phyloP scores from a whole-genome alignment of 2,888 invertebrate genomes.

The Drosophila neutralis region DNA sequence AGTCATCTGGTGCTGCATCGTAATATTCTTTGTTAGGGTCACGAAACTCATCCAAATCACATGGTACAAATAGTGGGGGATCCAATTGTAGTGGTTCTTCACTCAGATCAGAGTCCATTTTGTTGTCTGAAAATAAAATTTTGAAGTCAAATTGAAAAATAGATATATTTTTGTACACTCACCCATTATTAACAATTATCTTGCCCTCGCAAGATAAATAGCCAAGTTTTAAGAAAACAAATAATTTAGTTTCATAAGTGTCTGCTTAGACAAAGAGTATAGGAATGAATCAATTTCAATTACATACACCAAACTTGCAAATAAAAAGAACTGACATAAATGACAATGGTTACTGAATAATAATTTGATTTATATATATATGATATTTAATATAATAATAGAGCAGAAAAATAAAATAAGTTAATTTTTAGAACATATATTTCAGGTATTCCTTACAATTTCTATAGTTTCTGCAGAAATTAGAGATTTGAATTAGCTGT shows the following conservation, averaged over 20 bases:
- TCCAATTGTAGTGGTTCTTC: conserved; percentile 29
- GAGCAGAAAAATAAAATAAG: not conserved
- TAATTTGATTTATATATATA: too few relatives aligned
- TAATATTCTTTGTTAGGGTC: conserved; percentile 21
- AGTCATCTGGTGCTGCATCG: conserved; percentile 31
- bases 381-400: too few relatives aligned
- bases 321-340: not conserved
- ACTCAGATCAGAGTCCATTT: not conserved
- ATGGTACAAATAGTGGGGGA: conserved; percentile 68
- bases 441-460: not conserved
- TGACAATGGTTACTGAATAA: not conserved
- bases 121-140: not conserved
- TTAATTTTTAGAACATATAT: not conserved
- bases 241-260: conserved; percentile 15
- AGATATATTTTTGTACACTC: not conserved
- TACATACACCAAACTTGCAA: not conserved
- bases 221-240: not conserved
- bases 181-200: conserved; percentile 26
- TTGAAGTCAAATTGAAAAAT: fast-evolving
- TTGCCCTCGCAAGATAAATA: too few relatives aligned
- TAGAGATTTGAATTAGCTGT: conserved; percentile 63
- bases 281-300: not conserved
- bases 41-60: conserved; percentile 46
- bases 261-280: not conserved
- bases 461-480: conserved; percentile 17